phyloP scores from a whole-genome alignment of 2,113 vertebrate genomes.

The Pygoscelis antarcticus region DNA sequence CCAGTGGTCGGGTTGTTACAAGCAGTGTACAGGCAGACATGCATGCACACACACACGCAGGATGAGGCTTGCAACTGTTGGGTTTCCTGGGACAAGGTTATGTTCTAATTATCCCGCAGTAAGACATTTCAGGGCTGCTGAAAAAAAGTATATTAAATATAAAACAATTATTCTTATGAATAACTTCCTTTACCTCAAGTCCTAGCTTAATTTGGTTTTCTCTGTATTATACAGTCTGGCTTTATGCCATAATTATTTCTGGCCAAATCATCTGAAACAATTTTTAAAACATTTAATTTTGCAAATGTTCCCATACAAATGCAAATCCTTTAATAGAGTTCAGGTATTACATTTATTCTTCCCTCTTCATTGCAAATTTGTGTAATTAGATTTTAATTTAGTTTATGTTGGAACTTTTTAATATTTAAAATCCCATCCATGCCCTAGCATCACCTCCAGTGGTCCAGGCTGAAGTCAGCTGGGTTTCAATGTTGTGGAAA shows the following conservation, averaged over 20 bases:
- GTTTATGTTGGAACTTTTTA: not conserved
- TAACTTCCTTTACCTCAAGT: not conserved
- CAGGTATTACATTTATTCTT: not conserved
- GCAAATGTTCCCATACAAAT: not conserved
- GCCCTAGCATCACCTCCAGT: not conserved
- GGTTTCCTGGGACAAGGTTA: not conserved
- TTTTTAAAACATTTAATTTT: slow-evolving; percentile 26
- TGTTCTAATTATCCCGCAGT: not conserved
- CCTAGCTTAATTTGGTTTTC: not conserved
- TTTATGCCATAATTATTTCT: slow-evolving; percentile 9
- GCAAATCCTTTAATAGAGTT: slow-evolving; percentile 15
- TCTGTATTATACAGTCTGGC: not conserved
- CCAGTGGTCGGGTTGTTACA: not conserved
- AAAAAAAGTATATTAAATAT: not conserved
- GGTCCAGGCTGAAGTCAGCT: not conserved
- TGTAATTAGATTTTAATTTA: slow-evolving; percentile 6
- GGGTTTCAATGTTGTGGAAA: not conserved
- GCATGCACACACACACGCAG: not conserved
- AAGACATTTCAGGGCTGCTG: not conserved
- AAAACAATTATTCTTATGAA: not conserved
- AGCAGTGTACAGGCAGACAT: not conserved
- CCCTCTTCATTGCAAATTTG: not conserved
- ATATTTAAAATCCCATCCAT: not conserved
- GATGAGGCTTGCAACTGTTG: not conserved
- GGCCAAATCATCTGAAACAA: not conserved